A percentile compares a stretch with the other conserved stretches of the same genome.
Evolutionary conservation across 2,888 invertebrate genomes (phyloP).

Genomic region (Strigamia transsilvanica): DNA sequence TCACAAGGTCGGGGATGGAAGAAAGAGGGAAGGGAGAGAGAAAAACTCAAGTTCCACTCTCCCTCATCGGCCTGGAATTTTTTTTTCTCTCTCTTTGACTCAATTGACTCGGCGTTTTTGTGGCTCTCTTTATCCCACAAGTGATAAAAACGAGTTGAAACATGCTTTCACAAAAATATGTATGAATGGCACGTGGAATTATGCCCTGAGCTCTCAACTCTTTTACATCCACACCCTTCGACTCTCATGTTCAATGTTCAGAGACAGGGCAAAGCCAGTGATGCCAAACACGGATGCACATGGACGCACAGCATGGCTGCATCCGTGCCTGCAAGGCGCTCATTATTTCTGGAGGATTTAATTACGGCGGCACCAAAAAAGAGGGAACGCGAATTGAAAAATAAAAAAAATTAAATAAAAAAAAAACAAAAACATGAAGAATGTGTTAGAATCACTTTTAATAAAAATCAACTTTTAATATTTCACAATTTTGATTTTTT

Average conservation of each 20-base stretch:
- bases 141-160: neutral
- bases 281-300: conserved; percentile 45
- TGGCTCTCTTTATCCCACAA: neutral
- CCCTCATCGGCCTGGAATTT: neutral
- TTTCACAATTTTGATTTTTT: no score
- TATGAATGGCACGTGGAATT: conserved; percentile 28
- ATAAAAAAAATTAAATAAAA: neutral
- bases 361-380: conserved; percentile 43
- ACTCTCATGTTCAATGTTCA: neutral
- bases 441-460: neutral
- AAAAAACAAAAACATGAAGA: neutral
- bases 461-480: neutral
- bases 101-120: neutral
- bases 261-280: conserved; percentile 26
- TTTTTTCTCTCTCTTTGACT: neutral
- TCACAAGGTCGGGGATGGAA: conserved; percentile 34
- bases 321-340: conserved; percentile 41
- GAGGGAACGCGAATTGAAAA: neutral
- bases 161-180: neutral
- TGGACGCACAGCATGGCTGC: conserved; percentile 48
- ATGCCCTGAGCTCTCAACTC: neutral
- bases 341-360: conserved; percentile 42
- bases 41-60: neutral
- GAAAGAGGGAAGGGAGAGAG: neutral
- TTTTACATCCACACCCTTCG: conserved; percentile 12